phyloP scores from a whole-genome alignment of 1,140 invertebrate genomes.

The Pachyrhynchus sulphureomaculatus region DNA sequence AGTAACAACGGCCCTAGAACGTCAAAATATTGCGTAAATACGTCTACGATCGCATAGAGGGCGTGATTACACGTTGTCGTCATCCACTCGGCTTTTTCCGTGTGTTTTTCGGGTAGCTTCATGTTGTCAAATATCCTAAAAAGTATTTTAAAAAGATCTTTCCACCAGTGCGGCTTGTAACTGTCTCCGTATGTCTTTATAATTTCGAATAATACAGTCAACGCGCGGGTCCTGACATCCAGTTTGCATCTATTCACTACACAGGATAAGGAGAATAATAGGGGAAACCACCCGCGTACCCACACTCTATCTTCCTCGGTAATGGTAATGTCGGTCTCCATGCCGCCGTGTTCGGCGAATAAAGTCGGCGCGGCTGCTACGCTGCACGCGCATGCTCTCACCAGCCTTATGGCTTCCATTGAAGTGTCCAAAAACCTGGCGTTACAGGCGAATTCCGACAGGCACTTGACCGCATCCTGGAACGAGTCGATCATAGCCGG shows the following conservation, averaged over 20 bases:
- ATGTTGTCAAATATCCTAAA: slow-evolving; percentile 99
- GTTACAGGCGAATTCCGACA: slow-evolving; percentile 99
- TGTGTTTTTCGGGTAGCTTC: slow-evolving; percentile 94
- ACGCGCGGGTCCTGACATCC: slow-evolving; percentile 82
- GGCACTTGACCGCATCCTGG: slow-evolving; percentile 98
- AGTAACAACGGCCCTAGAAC: slow-evolving; percentile 84
- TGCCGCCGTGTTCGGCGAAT: slow-evolving; percentile 71
- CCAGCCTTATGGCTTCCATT: slow-evolving; percentile 98
- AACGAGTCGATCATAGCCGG: slow-evolving; percentile 97
- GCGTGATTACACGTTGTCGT: slow-evolving; percentile 99
- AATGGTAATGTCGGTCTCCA: slow-evolving; percentile 81
- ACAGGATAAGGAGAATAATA: slow-evolving; percentile 96
- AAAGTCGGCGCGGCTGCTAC: slow-evolving; percentile 87
- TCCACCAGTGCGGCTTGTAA: slow-evolving; percentile 97
- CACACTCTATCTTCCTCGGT: slow-evolving; percentile 90
- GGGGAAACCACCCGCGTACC: slow-evolving; percentile 98
- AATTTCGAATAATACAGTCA: slow-evolving; percentile 95
- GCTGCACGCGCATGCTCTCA: slow-evolving; percentile 92
- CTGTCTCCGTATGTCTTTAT: slow-evolving; percentile 96
- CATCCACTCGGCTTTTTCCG: slow-evolving; percentile 99
- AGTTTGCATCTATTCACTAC: slow-evolving; percentile 93
- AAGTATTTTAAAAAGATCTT: slow-evolving; percentile 96
- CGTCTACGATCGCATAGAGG: slow-evolving; percentile 96
- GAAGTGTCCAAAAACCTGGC: slow-evolving; percentile 95
- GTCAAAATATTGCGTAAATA: slow-evolving; percentile 98